phyloP scores from a whole-genome alignment of 2,888 invertebrate genomes.

The Amphimallon solstitiale region DNA sequence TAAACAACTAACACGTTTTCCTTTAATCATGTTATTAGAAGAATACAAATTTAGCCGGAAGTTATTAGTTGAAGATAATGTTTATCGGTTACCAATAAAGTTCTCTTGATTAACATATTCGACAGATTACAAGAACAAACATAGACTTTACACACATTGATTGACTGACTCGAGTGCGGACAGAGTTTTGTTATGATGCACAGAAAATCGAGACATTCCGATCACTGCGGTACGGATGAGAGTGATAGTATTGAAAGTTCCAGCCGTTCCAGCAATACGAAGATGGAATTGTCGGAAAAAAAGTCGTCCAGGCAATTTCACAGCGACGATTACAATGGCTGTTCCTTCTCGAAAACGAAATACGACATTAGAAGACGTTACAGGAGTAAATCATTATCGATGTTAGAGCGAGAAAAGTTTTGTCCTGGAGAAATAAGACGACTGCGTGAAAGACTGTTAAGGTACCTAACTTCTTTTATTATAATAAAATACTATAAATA shows the following conservation, averaged over 20 bases:
- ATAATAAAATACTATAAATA: too few relatives aligned
- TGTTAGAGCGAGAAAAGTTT: conserved; percentile 53
- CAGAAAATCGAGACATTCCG: not conserved
- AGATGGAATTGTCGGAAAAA: not conserved
- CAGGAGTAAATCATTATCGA: conserved; percentile 57
- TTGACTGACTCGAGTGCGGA: too few relatives aligned
- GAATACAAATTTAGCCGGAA: too few relatives aligned
- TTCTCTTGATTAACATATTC: conserved; percentile 3
- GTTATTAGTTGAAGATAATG: not conserved
- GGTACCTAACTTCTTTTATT: conserved; percentile 48
- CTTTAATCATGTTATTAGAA: too few relatives aligned
- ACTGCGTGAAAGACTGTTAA: conserved; percentile 59
- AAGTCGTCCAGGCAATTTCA: not conserved
- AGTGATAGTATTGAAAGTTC: not conserved
- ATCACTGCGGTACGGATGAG: not conserved
- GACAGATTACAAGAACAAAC: conserved; percentile 15
- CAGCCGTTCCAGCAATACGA: not conserved
- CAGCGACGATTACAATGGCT: conserved; percentile 38
- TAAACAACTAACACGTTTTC: too few relatives aligned
- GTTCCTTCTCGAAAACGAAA: conserved; percentile 46
- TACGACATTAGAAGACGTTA: conserved; percentile 44
- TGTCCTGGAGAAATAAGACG: conserved; percentile 58
- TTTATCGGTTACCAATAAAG: conserved; percentile 11
- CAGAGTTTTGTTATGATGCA: not conserved
- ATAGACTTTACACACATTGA: conserved; percentile 9